Evolutionary conservation across 2,113 vertebrate genomes (phyloP), one percentile per base, ranked within the genome.

Genomic region (Microtus oregoni): DNA sequence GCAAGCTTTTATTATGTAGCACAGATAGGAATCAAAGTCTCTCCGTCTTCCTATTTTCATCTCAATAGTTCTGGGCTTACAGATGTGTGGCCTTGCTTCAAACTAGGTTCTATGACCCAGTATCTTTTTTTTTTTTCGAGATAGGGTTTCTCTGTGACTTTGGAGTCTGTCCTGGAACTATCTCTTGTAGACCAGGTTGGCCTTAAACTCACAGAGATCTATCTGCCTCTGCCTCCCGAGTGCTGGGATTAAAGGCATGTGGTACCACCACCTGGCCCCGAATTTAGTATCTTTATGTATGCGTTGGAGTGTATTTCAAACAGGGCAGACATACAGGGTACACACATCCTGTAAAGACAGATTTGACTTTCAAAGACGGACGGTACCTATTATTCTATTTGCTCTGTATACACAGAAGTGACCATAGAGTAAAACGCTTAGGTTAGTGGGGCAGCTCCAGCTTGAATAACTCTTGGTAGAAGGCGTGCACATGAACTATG

Each of bases 251-350:
- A 58, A 58, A 58, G 19, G 19, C 19, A 20, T 58, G 58, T 20
- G 58, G 17, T 58, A 58, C 19, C 58, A 58, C 19, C 58, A 20
- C 58, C 58, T 58, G 58, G 58, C 19, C 19, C 55, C 1, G 19
- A 58, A 92, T 88, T 78, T 75, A 65, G 3, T 92, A 9, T 88
- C n/a, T 32, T 95, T 90, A 52, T 44, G 17, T 88, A 76, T 88
- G 30, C 30, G 5, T 26, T 94, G 52, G 47, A 63, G 30, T 77
- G 3, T 61, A 7, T 92, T 79, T 92, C 65, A 63, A 96, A 92
- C 75, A 85, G 30, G 41, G 14, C 35, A 58, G 26, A 73, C 47
- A 58, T 0, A 1, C 26, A 76, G 58, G 32, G 26, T 15, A 90
- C 12, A 38, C 15, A 72, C 30, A 2, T 55, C 13, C 24, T 75